phyloP scores from a whole-genome alignment of 1,140 invertebrate genomes.

The Orchesella cincta region DNA sequence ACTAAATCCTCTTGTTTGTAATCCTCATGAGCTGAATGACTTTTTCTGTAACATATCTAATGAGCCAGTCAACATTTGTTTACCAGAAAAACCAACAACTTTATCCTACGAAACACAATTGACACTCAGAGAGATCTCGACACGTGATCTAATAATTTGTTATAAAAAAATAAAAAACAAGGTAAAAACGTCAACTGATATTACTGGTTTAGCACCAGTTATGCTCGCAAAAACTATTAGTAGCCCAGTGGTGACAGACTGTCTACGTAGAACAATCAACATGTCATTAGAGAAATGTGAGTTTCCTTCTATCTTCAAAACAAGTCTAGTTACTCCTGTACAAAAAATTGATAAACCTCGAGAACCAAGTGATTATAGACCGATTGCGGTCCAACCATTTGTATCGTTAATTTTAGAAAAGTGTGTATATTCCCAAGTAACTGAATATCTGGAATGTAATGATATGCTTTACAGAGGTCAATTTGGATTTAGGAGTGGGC shows the following conservation, averaged over 20 bases:
- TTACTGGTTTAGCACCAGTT: not conserved
- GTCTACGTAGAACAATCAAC: not conserved
- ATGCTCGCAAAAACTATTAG: not conserved
- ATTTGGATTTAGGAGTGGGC: constrained; percentile 34
- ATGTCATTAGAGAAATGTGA: not conserved
- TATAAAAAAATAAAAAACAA: not conserved
- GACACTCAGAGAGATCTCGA: not conserved
- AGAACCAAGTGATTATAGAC: not conserved
- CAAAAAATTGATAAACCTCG: not conserved
- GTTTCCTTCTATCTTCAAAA: not conserved
- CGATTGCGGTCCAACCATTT: not conserved
- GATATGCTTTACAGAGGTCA: constrained; percentile 7
- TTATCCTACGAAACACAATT: too few relatives aligned
- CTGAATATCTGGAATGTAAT: not conserved
- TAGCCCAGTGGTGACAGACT: not conserved
- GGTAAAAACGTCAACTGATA: not conserved
- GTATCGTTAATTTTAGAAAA: not conserved
- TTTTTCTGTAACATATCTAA: too few relatives aligned
- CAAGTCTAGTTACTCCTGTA: not conserved
- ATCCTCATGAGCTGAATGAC: too few relatives aligned
- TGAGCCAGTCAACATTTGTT: too few relatives aligned
- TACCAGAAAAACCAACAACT: too few relatives aligned
- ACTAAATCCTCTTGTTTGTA: too few relatives aligned
- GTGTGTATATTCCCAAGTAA: not conserved
- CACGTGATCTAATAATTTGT: not conserved